These are phyloP conservation scores for Phoxinus dragarum DNA, from an alignment of 2,797 vertebrate species.

Conservation along the genomic window DNA sequence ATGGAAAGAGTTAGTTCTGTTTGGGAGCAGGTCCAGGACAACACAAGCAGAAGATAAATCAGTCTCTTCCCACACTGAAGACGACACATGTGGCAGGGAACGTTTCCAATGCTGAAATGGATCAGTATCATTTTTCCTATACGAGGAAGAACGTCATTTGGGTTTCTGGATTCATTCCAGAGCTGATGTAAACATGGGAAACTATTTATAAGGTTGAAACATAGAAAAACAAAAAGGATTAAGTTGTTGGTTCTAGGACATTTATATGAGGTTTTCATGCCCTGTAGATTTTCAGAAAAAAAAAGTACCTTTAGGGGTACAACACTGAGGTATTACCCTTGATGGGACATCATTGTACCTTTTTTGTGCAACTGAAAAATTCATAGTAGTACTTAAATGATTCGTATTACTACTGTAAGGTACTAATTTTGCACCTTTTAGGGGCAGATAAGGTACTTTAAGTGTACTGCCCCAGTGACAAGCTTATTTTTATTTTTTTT, in stretches of 20 bases:
- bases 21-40: constrained; percentile 48
- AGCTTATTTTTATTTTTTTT: neutral
- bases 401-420: neutral
- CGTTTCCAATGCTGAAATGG: constrained; percentile 45
- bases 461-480: neutral
- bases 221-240: constrained; percentile 3
- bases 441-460: neutral
- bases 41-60: constrained; percentile 54
- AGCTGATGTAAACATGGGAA: constrained; percentile 52
- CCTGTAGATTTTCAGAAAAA: neutral
- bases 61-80: constrained; percentile 44
- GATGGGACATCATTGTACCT: neutral
- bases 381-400: neutral
- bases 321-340: neutral
- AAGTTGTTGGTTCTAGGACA: neutral
- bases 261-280: neutral
- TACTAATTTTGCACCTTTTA: neutral
- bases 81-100: constrained; percentile 45
- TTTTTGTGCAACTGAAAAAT: neutral
- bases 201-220: constrained; percentile 42
- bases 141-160: constrained; percentile 36
- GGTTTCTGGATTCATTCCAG: constrained; percentile 39
- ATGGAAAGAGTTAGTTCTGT: constrained; percentile 50
- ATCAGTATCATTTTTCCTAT: constrained; percentile 25
- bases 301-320: neutral